Percentiles rank a stretch among this genome's conserved stretches.
phyloP scores from a whole-genome alignment of 2,888 invertebrate genomes.

The Eretmocerus hayati region DNA sequence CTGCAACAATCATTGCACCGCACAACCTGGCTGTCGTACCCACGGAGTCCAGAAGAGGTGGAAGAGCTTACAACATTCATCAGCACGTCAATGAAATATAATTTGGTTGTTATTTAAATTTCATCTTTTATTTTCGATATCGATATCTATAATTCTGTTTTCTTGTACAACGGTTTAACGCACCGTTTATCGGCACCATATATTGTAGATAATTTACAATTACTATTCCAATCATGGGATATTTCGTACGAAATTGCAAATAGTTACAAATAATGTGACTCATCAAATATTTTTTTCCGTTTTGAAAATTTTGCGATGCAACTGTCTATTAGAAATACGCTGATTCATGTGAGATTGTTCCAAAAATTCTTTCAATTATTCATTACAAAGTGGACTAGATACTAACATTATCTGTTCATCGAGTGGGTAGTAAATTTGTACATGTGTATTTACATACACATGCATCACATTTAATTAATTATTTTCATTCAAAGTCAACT shows the following conservation, averaged over 20 bases:
- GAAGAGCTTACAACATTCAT: constrained; percentile 43
- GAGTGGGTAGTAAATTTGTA: constrained; percentile 24
- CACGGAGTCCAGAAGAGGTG: constrained; percentile 41
- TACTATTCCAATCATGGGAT: neutral
- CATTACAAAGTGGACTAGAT: constrained; percentile 29
- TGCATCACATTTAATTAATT: constrained; percentile 1
- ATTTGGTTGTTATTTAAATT: constrained; percentile 10
- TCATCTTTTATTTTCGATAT: neutral
- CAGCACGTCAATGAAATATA: constrained; percentile 44
- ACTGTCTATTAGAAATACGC: no score
- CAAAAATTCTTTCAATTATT: constrained; percentile 1
- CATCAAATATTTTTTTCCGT: neutral
- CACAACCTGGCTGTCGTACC: constrained; percentile 36
- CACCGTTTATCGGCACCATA: neutral
- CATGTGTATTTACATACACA: constrained; percentile 1
- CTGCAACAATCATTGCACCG: constrained; percentile 12
- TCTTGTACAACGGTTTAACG: neutral
- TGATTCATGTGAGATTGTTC: neutral
- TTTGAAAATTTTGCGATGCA: neutral
- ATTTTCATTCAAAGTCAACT: constrained; percentile 1
- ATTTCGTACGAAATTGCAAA: constrained; percentile 5
- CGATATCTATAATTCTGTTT: neutral
- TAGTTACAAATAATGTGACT: constrained; percentile 22
- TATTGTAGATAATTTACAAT: neutral
- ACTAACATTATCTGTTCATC: constrained; percentile 31